Base-by-base conservation (phyloP, 1,140 invertebrate genomes). In the Littorina saxatilis region DNA sequence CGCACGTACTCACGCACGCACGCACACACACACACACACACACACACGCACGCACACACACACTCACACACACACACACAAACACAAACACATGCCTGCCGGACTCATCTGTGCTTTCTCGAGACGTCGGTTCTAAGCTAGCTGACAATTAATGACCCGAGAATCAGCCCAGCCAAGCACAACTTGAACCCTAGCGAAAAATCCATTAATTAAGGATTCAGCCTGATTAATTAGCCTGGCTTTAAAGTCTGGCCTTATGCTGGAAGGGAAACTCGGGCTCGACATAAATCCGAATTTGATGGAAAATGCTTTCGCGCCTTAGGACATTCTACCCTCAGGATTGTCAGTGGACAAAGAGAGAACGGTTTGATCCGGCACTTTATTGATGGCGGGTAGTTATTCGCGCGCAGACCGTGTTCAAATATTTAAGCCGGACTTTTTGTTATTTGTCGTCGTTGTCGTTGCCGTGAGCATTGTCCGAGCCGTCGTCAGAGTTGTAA, bases 201-300 rank as follows among this genome's bases (percentile, higher is more conserved):
- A 68, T 40, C 66, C 66, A 68, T 68, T 68, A 68, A 68, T 68
- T 68, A 68, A 63, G 66, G 66, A 68, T 39, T 68, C 66, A 68
- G 66, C 32, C 20, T 68, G 66, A 68, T 39, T 68, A 68, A 68
- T 68, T 68, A 68, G 35, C 35, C 66, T 7, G 66, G 1, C 66
- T 40, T 32, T 20, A 17, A 68, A 20, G 11, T 35, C 11, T 20
- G 23, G 32, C 32, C 32, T 35, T 39, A 13, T 68, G 66, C 66
- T 39, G 32, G 66, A 39, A 32, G 35, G 35, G 66, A 39, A 20
- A 23, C 66, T 39, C 39, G 9, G 66, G 66, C 27, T 68, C 39
- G 66, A 68, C 66, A 68, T 68, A 13, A 68, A 68, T 68, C 66
- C 66, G 32, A 39, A 39, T 68, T 68, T 68, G 35, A 68, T 68